Evolutionary conservation across 2,113 vertebrate genomes (phyloP).

Genomic region (Myotis brandtii): DNA sequence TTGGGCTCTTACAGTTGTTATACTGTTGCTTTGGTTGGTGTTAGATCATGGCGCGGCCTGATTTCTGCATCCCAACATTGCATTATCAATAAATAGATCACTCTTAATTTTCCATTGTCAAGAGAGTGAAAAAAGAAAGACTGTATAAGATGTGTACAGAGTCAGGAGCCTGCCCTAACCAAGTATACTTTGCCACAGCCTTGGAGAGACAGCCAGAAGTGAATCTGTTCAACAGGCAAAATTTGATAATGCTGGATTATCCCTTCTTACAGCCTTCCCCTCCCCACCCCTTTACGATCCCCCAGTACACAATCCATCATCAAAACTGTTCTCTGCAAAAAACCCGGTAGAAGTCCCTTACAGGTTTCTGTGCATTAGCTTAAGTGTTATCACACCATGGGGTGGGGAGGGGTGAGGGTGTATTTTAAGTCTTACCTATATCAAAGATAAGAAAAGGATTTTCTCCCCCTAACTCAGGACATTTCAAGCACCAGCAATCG

Average conservation of each 20-base stretch:
- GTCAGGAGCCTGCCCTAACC: not conserved
- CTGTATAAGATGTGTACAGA: not conserved
- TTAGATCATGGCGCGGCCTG: not conserved
- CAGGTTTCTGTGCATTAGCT: not conserved
- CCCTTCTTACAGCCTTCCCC: not conserved
- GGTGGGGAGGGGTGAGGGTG: rapidly evolving
- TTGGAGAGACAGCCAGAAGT: not conserved
- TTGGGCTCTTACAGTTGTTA: not conserved
- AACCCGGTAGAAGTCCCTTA: constrained; percentile 1
- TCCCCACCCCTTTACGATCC: not conserved
- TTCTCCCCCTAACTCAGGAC: not conserved
- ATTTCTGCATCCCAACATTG: not conserved
- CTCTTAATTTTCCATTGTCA: not conserved
- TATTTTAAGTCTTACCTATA: constrained; percentile 11
- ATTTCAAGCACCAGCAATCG: not conserved
- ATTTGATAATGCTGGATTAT: not conserved
- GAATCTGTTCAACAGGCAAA: not conserved
- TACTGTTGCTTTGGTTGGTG: not conserved
- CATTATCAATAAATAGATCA: not conserved
- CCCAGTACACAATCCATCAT: not conserved
- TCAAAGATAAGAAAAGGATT: not conserved
- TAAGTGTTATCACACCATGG: not conserved
- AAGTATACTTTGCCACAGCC: not conserved
- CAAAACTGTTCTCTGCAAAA: not conserved
- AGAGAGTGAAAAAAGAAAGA: not conserved